Percentiles rank a stretch among this genome's conserved stretches.
phyloP scores from a whole-genome alignment of 2,797 vertebrate genomes.

The Sarcophilus harrisii region DNA sequence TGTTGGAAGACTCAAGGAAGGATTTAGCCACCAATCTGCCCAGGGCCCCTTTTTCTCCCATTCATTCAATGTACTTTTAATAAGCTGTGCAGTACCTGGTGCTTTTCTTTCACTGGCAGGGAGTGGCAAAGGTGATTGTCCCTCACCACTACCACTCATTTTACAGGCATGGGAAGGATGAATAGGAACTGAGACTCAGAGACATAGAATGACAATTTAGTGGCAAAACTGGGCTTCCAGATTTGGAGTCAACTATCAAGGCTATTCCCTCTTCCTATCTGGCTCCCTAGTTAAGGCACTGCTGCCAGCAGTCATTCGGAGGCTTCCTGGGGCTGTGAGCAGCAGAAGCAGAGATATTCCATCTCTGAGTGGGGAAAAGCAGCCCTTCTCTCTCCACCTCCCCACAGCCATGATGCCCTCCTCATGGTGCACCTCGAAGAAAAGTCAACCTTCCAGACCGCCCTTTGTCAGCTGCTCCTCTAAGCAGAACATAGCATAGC shows the following conservation, averaged over 20 bases:
- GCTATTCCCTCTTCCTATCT: background rate
- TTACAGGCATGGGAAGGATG: background rate
- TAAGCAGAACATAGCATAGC: constrained; percentile 47
- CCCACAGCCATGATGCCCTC: background rate
- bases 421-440: fast-evolving
- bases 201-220: background rate
- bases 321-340: background rate
- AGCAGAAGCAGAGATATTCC: background rate
- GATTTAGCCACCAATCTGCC: background rate
- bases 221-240: background rate
- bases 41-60: background rate
- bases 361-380: background rate
- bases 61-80: background rate
- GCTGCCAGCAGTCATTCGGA: background rate
- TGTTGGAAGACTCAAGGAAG: background rate
- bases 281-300: background rate
- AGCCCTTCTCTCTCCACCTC: fast-evolving
- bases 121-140: background rate
- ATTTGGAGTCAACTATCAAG: background rate
- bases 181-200: background rate
- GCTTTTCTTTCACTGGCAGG: background rate
- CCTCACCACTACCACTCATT: background rate
- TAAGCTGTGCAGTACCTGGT: background rate
- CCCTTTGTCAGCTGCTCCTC: constrained; percentile 56
- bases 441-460: constrained; percentile 18